phyloP scores from a whole-genome alignment of 2,113 vertebrate genomes.

The Nesogale talazaci region DNA sequence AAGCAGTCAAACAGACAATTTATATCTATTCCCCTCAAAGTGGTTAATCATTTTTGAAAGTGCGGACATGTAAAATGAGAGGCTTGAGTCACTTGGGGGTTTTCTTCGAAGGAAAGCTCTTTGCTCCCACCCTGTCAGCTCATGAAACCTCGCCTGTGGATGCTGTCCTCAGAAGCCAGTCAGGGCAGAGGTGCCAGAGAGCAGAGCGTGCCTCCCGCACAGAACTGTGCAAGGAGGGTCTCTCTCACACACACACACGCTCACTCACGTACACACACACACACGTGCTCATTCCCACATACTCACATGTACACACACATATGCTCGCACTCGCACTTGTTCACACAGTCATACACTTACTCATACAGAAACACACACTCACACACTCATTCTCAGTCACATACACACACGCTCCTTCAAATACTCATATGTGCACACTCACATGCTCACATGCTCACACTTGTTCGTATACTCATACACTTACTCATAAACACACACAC shows the following conservation, averaged over 20 bases:
- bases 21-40: conserved; percentile 59
- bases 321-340: no score
- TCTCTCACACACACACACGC: not conserved
- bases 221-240: not conserved
- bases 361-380: no score
- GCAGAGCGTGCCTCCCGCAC: conserved; percentile 3
- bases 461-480: no score
- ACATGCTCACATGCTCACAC: no score
- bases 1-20: conserved; percentile 64
- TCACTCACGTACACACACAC: no score
- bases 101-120: conserved; percentile 38
- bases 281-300: no score
- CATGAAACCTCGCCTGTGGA: not conserved
- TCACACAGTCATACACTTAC: no score
- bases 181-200: conserved; percentile 55
- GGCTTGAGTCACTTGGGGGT: conserved; percentile 54
- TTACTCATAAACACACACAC: no score
- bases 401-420: no score
- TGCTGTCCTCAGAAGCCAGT: not conserved
- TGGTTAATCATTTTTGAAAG: conserved; percentile 70
- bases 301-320: no score
- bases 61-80: conserved; percentile 61
- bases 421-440: no score
- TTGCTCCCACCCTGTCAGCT: conserved; percentile 48
- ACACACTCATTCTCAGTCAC: no score